These are phyloP conservation scores for Styela plicata DNA, from an alignment of 23 tunicate species.

Conservation along the genomic window DNA sequence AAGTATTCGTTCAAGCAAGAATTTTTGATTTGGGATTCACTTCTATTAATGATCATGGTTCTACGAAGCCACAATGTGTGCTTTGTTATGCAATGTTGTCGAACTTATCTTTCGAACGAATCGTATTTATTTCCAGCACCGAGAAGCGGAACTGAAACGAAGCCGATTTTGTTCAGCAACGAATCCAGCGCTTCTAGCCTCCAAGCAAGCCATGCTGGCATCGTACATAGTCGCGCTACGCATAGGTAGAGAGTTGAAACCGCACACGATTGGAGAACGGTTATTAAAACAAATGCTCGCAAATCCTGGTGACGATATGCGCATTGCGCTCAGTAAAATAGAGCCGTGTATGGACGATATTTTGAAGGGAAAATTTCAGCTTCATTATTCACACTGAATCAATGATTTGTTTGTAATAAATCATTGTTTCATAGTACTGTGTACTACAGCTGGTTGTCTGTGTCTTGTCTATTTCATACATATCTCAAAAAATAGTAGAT, in stretches of 20 bases:
- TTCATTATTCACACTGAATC: background rate
- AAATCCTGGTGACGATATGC: constrained; percentile 12
- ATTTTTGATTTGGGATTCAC: constrained; percentile 39
- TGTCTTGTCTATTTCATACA: too few species aligned
- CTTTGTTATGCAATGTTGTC: constrained; percentile 46
- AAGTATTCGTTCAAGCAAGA: background rate
- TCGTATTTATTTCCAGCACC: constrained; percentile 27
- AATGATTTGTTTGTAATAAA: background rate
- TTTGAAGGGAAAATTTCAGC: background rate
- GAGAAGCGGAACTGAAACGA: constrained; percentile 40
- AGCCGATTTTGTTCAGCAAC: constrained; percentile 22
- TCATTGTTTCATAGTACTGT: background rate
- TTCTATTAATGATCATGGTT: constrained; percentile 38
- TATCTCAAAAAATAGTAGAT: too few species aligned
- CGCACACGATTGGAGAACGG: constrained; percentile 10
- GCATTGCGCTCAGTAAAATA: constrained; percentile 19
- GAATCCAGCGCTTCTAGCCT: constrained; percentile 34
- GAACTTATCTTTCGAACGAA: constrained; percentile 39
- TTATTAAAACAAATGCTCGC: constrained; percentile 2
- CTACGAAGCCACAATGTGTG: constrained; percentile 45
- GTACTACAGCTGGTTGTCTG: background rate
- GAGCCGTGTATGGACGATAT: constrained; percentile 9
- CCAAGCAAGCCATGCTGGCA: constrained; percentile 39
- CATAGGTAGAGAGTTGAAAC: constrained; percentile 2
- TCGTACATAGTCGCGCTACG: constrained; percentile 4